Base-by-base conservation (phyloP, 1,140 invertebrate species). In the Leguminivora glycinivorella region DNA sequence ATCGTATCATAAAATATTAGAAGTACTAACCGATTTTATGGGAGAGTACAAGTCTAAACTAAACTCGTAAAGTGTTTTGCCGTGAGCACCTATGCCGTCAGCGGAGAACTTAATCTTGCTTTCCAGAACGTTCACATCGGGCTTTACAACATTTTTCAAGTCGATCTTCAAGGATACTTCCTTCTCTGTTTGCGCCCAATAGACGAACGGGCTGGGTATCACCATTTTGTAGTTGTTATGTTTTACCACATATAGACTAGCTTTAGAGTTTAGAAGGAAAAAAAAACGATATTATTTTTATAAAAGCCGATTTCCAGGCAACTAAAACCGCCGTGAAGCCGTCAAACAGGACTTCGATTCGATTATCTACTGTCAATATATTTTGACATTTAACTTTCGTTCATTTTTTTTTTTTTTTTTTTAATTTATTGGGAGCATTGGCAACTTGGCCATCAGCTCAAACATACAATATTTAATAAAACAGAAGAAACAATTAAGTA, bases 181-280 rank as follows among this genome's bases (percentile, higher is more conserved):
- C 75, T 93, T 92, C 79, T 95, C 94, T 34, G 96, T 97, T 93
- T 98, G 97, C 12, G 97, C 96, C 97, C 97, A 99, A 88, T 97
- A 98, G 0, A 98, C 96, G 88, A 98, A 97, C 2, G 97, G 97
- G 85, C 95, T 96, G 47, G 94, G 88, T 56, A 84, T 78, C 67
- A 84, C 78, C 90, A 92, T 92, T 78, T 40, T 75, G 17, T 69
- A 58, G 10, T 14, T 2, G 4, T 17, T 19, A 31, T 63, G 25
- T 22, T 60, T 58, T 29, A 47, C 43, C n/a, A 47, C 43, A 12
- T 47, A 43, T 14, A 14, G 22, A 17, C 19, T 19, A 22, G n/a
- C 5, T 2, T 14, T 43, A 17, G 5, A 19, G 4, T 47, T 47
- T 1, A 17, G 43, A 47, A 47, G 2, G 43, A 47, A n/a, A 17